Evolutionary conservation across 2,888 invertebrate species (phyloP), one percentile per base, ranked within the genome.

Genomic region (Sinelater perroti): DNA sequence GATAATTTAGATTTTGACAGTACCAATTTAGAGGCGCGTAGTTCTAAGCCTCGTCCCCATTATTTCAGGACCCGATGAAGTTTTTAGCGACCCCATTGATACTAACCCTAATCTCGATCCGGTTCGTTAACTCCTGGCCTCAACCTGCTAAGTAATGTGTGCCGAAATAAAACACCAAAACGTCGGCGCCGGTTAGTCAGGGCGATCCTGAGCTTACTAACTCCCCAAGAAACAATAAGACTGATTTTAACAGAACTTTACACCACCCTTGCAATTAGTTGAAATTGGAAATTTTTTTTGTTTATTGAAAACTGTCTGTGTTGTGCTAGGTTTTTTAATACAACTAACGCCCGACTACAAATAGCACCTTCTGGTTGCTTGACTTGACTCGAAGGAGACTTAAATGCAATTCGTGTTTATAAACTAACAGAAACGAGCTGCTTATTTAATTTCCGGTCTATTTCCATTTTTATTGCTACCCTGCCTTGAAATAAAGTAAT

Each of bases 61-160:
- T 45, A 53, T 53, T 53, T 53, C 46, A 45, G 53, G 26, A 53
- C 36, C 40, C 44, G 45, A 53, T 53, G 45, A 53, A 53, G 53
- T 53, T 53, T 53, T 53, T 53, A 53, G 53, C 45, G 36, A 53
- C 53, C 44, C 45, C 36, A 45, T 53, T 46, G 53, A 53, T 45
- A 46, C 20, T 53, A 53, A 53, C 53, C 53, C 45, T 53, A 45
- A 53, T 53, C 53, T 46, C 40, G 45, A 45, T 36, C 16, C 53
- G 53, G 53, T 53, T 53, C 53, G 53, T 53, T 53, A 53, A 53
- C 53, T 53, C 38, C 35, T 36, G 53, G 20, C 45, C 53, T 46
- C 45, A 52, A 52, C 31, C 52, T 42, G 44, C 33, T 44, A 52
- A 53, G 17, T n/a, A 30, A n/a, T 8, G 36, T 40, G 40, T 40